Evolutionary conservation across 2,888 invertebrate genomes (phyloP).

Genomic region (Hypena proboscidalis): DNA sequence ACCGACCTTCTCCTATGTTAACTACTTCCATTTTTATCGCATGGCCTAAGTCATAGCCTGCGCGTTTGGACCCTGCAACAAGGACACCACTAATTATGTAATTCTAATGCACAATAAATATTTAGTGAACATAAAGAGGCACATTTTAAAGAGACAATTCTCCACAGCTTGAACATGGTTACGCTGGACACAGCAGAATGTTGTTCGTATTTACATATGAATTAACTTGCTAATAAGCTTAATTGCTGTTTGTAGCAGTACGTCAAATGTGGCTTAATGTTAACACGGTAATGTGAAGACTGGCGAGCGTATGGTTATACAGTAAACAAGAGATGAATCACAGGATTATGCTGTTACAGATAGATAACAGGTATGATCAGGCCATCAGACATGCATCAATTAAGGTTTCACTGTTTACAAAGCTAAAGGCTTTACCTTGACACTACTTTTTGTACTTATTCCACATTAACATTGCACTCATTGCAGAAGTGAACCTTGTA

Average conservation of each 20-base stretch:
- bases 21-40: conserved; percentile 81
- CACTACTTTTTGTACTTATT: too few species aligned
- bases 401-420: too few species aligned
- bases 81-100: conserved; percentile 40
- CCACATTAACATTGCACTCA: too few species aligned
- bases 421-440: too few species aligned
- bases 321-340: conserved; percentile 50
- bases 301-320: conserved; percentile 51
- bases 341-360: conserved; percentile 39
- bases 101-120: conserved; percentile 12
- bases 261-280: conserved; percentile 60
- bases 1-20: conserved; percentile 70
- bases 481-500: too few species aligned
- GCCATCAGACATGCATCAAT: neutral
- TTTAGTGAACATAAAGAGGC: conserved; percentile 40
- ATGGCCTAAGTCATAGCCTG: conserved; percentile 77
- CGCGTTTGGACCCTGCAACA: conserved; percentile 75
- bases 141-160: conserved; percentile 69
- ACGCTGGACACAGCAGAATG: conserved; percentile 38
- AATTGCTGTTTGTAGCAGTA: conserved; percentile 58
- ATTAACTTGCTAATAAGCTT: conserved; percentile 64
- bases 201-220: conserved; percentile 60
- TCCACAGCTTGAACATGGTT: conserved; percentile 74
- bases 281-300: conserved; percentile 59
- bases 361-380: conserved; percentile 30